phyloP scores from a whole-genome alignment of 2,888 invertebrate species.

The Dolomedes plantarius region DNA sequence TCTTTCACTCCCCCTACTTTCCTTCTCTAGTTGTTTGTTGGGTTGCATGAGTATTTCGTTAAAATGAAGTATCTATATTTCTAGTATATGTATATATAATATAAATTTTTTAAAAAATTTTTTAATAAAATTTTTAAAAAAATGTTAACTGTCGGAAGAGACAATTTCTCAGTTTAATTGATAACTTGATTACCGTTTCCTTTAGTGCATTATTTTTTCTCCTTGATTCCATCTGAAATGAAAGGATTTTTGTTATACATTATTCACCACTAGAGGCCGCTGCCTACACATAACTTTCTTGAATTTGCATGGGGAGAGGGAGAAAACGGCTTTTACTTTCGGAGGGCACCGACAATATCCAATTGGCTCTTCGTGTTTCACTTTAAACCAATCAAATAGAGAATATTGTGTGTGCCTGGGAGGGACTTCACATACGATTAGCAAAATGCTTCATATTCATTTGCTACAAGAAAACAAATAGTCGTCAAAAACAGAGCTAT shows the following conservation, averaged over 20 bases:
- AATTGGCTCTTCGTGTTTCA: conserved; percentile 53
- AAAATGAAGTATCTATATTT: too few relatives aligned
- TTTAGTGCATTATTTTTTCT: too few relatives aligned
- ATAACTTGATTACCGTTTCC: too few relatives aligned
- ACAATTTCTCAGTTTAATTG: too few relatives aligned
- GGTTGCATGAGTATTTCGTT: too few relatives aligned
- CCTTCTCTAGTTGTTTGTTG: too few relatives aligned
- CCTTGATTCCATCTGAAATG: too few relatives aligned
- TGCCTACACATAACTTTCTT: conserved; percentile 21
- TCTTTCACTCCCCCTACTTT: too few relatives aligned
- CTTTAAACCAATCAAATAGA: conserved; percentile 60
- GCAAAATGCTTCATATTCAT: conserved; percentile 60
- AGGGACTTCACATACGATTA: conserved; percentile 69
- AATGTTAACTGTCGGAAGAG: too few relatives aligned
- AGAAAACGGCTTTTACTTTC: conserved; percentile 12
- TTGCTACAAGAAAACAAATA: conserved; percentile 43
- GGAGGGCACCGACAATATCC: conserved; percentile 20
- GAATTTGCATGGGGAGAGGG: conserved; percentile 41
- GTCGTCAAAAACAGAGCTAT: conserved; percentile 11
- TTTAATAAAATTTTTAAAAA: too few relatives aligned
- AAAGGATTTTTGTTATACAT: background rate
- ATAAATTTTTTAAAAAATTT: too few relatives aligned
- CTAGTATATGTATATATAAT: too few relatives aligned
- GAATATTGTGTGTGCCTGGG: conserved; percentile 30
- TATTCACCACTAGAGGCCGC: conserved; percentile 50